Conservation (phyloP, 2,113 vertebrate genomes). For the Mionectes macconnelli region DNA sequence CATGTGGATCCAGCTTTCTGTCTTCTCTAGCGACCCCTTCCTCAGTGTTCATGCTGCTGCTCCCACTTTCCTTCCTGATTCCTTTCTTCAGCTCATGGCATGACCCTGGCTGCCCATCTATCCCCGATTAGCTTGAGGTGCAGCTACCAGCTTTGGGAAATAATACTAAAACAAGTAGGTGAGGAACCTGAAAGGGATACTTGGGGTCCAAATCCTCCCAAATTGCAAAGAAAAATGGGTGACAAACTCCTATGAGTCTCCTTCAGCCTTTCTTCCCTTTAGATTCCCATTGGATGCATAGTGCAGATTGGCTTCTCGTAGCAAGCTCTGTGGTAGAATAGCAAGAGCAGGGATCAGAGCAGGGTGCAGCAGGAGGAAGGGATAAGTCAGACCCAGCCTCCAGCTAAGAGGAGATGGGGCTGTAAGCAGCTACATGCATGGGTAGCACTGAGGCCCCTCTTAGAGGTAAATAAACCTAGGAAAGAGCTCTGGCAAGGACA, state of each 20-base stretch:
- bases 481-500: neutral
- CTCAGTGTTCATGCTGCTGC: neutral
- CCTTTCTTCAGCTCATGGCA: neutral
- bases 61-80: neutral
- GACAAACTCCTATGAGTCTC: neutral
- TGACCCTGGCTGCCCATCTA: neutral
- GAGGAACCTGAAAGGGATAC: neutral
- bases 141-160: neutral
- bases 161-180: neutral
- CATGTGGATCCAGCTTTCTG: neutral
- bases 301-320: fast-evolving
- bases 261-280: neutral
- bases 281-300: fast-evolving
- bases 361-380: neutral
- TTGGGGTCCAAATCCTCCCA: neutral
- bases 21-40: neutral
- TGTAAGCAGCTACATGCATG: neutral
- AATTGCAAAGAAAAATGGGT: neutral
- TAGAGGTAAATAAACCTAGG: neutral
- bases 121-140: neutral
- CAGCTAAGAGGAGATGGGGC: neutral
- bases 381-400: neutral
- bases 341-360: neutral
- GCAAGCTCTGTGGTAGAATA: neutral
- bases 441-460: fast-evolving